Evolutionary conservation across 2,888 invertebrate genomes (phyloP), one percentile per base, ranked within the genome.

Genomic region (Agrochola lychnidis): DNA sequence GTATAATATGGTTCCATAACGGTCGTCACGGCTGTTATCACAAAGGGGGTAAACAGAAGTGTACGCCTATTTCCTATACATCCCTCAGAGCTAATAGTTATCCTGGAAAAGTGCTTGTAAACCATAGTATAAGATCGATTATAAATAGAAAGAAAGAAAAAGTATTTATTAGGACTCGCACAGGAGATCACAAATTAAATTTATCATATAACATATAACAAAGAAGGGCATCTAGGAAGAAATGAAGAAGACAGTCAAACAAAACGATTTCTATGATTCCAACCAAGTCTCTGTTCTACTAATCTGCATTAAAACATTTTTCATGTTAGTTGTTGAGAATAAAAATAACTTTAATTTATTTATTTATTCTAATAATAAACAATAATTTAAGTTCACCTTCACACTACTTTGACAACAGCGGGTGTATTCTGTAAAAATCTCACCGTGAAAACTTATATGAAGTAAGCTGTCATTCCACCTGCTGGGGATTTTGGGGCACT

Each of bases 1-100:
- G 74, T 79, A 87, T 88, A 78, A 88, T 75, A 81, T 75, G 79
- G 79, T 75, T 75, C 69, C 74, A 67, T 84, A 78, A 82, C 53
- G n/a, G 64, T 56, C 64, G 57, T 83, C 64, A 74, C 73, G 81
- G 69, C 56, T 83, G 69, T 83, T 71, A 62, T 62, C 71, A 78
- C 57, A 86, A 12, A 56, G 53, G 30, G 40, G 51, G 59, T 71
- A 71, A 51, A 64, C 64, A 78, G 64, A 48, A 30, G n/a, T 61
- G n/a, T 59, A 51, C 56, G 30, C 30, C 45, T 79, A 61, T 57
- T 70, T 70, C 77, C 63, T 76, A 22, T 64, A 63, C 64, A 40
- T 78, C 5, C 5, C 9, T 22, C 2, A n/a, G 42, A 64, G 7
- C 9, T 45, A n/a, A 51, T 51, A 45, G 7, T 30, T 78, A 19